phyloP scores from a whole-genome alignment of 2,888 invertebrate species.

The Nomada goodeniana region DNA sequence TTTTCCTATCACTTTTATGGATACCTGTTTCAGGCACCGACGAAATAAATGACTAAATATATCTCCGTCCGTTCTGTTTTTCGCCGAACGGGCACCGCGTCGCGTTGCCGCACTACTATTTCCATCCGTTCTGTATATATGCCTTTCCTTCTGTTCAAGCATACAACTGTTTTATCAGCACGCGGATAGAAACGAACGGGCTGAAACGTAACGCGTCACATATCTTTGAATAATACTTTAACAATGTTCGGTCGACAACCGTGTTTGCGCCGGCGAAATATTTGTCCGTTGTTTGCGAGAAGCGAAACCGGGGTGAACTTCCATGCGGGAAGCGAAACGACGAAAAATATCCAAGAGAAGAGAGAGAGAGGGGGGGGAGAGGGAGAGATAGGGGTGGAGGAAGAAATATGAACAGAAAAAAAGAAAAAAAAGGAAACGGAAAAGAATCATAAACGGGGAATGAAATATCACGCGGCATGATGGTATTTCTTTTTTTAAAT shows the following conservation, averaged over 20 bases:
- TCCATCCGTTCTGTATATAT: conserved; percentile 1
- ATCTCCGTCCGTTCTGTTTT: neutral
- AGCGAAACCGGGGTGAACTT: neutral
- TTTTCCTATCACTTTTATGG: conserved; percentile 21
- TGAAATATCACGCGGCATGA: conserved; percentile 26
- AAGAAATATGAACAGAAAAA: neutral
- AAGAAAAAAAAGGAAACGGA: neutral
- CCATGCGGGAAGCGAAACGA: neutral
- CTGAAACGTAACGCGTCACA: neutral
- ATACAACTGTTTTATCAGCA: neutral
- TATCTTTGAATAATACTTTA: conserved; percentile 34
- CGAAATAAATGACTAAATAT: neutral
- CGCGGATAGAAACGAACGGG: neutral
- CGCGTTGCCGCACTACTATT: neutral
- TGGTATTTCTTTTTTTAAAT: conserved; percentile 26
- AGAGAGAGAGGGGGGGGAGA: neutral
- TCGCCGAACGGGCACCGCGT: neutral
- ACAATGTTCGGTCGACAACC: conserved; percentile 1
- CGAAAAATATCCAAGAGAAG: neutral
- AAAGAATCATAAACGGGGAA: conserved; percentile 15
- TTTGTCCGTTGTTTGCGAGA: conserved; percentile 15
- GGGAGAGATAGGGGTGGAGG: neutral
- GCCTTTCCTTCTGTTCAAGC: neutral
- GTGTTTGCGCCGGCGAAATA: conserved; percentile 7
- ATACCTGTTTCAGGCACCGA: neutral